Evolutionary conservation across 2,797 vertebrate genomes (phyloP).

Genomic region (Tadarida brasiliensis): DNA sequence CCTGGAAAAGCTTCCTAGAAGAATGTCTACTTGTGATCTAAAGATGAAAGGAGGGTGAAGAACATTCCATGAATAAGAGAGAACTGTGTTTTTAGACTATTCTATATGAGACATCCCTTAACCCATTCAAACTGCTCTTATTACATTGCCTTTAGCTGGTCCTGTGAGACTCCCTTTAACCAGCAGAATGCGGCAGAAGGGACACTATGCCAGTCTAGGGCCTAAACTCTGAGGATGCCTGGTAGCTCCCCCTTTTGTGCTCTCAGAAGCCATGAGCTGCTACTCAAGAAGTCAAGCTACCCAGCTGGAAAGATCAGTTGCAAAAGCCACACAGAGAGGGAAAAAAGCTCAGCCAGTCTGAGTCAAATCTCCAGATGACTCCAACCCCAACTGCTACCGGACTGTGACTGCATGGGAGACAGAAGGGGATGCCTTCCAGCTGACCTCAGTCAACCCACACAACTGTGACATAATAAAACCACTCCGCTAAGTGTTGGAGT

Average conservation of each 20-base stretch:
- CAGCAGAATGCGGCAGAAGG: neutral
- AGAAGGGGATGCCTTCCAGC: neutral
- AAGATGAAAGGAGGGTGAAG: neutral
- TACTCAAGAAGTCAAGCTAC: neutral
- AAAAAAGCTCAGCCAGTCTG: neutral
- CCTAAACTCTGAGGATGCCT: neutral
- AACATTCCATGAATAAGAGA: slow-evolving; percentile 23
- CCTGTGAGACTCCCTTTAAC: neutral
- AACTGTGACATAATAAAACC: neutral
- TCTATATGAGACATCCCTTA: neutral
- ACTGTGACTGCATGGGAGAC: neutral
- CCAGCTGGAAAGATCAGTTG: neutral
- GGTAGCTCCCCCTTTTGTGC: neutral
- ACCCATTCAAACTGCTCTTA: neutral
- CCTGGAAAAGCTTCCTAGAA: slow-evolving; percentile 24
- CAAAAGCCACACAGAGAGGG: neutral
- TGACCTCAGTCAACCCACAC: neutral
- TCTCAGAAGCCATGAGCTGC: neutral
- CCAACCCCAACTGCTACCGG: neutral
- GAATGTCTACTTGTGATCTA: too few species aligned
- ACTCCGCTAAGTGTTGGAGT: neutral
- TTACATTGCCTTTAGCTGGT: neutral
- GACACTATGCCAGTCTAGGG: neutral
- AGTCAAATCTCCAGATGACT: neutral
- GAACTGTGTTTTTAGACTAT: neutral